phyloP scores from a whole-genome alignment of 1,140 invertebrate species.

The Samia ricini region DNA sequence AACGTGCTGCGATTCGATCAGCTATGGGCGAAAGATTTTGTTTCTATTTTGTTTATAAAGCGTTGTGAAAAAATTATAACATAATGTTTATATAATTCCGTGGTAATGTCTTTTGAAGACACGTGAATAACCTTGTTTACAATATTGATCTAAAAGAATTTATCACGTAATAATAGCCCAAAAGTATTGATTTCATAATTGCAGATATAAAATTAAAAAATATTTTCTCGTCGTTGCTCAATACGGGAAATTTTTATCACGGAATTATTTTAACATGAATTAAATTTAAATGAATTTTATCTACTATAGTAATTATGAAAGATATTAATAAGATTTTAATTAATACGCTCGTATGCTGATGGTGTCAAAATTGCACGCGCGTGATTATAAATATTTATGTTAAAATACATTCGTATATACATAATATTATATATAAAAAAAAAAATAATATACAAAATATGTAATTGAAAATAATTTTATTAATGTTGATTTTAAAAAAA shows the following conservation, averaged over 20 bases:
- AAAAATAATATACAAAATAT: neutral
- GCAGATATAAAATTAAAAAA: constrained; percentile 15
- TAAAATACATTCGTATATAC: no score
- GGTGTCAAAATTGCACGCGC: constrained; percentile 66
- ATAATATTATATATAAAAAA: neutral
- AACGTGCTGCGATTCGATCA: constrained; percentile 6
- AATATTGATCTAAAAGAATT: neutral
- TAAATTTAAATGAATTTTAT: constrained; percentile 59
- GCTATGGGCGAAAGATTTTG: constrained; percentile 36
- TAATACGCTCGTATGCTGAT: constrained; percentile 56
- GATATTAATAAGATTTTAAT: constrained; percentile 52
- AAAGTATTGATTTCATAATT: constrained; percentile 9
- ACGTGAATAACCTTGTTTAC: neutral
- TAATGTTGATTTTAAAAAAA: no score
- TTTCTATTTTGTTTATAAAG: constrained; percentile 57
- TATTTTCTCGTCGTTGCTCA: constrained; percentile 45
- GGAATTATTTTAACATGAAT: constrained; percentile 40
- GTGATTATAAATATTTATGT: constrained; percentile 43
- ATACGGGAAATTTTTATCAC: constrained; percentile 50
- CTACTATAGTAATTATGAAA: constrained; percentile 44
- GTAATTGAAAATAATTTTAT: constrained; percentile 3
- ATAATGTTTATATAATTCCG: constrained; percentile 45
- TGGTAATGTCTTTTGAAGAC: constrained; percentile 41
- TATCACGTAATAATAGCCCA: no score
- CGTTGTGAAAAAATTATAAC: constrained; percentile 63